Percentiles rank a stretch among this genome's conserved stretches.
Conservation (phyloP, 2,888 invertebrate genomes). For the Tuta absoluta region DNA sequence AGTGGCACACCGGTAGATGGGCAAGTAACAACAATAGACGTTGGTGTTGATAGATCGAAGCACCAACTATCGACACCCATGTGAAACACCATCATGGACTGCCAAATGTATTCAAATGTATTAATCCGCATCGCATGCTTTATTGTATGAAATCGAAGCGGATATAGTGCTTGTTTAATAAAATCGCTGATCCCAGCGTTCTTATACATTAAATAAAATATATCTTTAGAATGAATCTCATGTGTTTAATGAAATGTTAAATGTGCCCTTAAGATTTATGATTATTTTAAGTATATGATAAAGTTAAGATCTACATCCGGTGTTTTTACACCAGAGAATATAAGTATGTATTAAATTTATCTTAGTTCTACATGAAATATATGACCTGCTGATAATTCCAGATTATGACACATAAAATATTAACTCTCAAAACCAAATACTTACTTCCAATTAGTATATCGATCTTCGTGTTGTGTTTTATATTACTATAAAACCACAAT, state of each 20-base stretch:
- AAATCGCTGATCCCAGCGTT: conserved; percentile 7
- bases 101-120: conserved; percentile 2
- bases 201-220: conserved; percentile 15
- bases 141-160: not conserved
- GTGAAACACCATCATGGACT: conserved; percentile 41
- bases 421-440: too few species aligned
- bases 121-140: not conserved
- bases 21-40: conserved; percentile 82
- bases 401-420: not conserved
- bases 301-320: conserved; percentile 23
- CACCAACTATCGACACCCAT: conserved; percentile 78
- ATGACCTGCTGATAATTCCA: not conserved
- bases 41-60: conserved; percentile 78
- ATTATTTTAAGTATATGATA: conserved; percentile 41
- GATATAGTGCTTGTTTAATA: conserved; percentile 10
- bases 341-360: not conserved
- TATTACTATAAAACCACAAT: not conserved
- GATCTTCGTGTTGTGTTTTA: too few species aligned
- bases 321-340: conserved; percentile 16
- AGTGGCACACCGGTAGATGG: conserved; percentile 82
- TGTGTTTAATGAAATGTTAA: conserved; percentile 43
- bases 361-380: conserved; percentile 4
- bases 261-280: conserved; percentile 44
- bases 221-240: conserved; percentile 46
- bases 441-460: too few species aligned